Base-by-base conservation (phyloP, 2,888 invertebrate genomes). In the Cheilosia soror region DNA sequence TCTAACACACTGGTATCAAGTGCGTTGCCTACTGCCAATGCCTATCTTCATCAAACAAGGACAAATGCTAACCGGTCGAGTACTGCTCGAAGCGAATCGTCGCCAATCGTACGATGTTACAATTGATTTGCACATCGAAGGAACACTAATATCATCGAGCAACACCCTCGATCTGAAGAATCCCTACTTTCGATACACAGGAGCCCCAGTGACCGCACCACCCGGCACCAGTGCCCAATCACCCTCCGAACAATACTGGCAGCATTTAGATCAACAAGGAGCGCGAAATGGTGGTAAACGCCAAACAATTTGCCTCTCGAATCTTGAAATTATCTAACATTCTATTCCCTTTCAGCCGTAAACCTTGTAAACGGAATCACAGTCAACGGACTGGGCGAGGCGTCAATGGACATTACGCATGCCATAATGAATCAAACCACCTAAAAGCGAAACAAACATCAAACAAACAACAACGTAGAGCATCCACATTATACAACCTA, bases 1-100 rank as follows among this genome's bases (percentile, higher is more conserved):
- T 0, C 93, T 99, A 25, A 99, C 99, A 33, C 99, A 99, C 92
- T 99, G 99, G 99, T 99, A 99, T 93, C 99, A 99, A 93, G 99
- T 99, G 2, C 95, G 99, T 37, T 99, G 99, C 92, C 94, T 99
- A 85, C 93, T 99, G 71, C 97, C 98, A 91, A 96, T 96, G 88
- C 99, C 99, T 1, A 95, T 99, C 58, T 96, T 99, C 90, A 97
- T 97, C 27, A 98, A 98, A 93, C 97, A 97, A 92, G 99, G 99
- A 2, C 98, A 99, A 91, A 94, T 96, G 7, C 93, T 99, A 69
- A 96, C 96, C 0, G 99, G 99, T 0, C 94, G 96, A 89, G 98
- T 98, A 40, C 92, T 97, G 77, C 94, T 99, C 88, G 94, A 97
- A 87, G 98, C 99, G 13, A 99, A 99, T 92, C 97, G 98, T 92